These are phyloP conservation scores for Drosophila sproati DNA, from an alignment of 1,140 invertebrate species.

Conservation along the genomic window DNA sequence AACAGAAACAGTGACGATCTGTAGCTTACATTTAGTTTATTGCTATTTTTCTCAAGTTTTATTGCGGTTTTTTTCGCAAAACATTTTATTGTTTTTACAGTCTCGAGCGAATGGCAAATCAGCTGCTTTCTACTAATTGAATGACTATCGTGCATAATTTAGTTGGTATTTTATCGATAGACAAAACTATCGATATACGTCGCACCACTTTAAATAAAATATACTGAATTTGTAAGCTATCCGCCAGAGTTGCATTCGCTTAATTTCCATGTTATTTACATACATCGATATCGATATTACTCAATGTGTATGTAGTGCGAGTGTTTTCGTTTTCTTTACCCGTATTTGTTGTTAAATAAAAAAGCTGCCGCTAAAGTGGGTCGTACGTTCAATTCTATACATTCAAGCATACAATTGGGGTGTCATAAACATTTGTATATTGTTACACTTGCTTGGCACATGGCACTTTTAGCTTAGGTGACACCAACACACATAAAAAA, in stretches of 20 bases:
- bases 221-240: neutral
- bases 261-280: constrained; percentile 31
- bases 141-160: neutral
- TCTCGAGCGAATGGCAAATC: constrained; percentile 37
- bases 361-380: constrained; percentile 16
- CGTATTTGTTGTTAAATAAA: constrained; percentile 38
- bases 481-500: constrained; percentile 26
- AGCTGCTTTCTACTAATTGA: constrained; percentile 19
- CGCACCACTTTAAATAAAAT: neutral
- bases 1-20: neutral
- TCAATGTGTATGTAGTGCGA: constrained; percentile 52
- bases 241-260: constrained; percentile 18
- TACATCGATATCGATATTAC: constrained; percentile 43
- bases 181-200: neutral
- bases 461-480: constrained; percentile 9
- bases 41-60: constrained; percentile 27
- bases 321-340: constrained; percentile 47
- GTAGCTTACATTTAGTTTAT: constrained; percentile 16
- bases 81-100: constrained; percentile 48
- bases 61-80: constrained; percentile 43
- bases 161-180: neutral
- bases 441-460: constrained; percentile 5
- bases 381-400: neutral
- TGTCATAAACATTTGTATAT: constrained; percentile 8
- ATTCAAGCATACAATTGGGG: neutral